phyloP scores from a whole-genome alignment of 2,113 vertebrate species.

The Alethe castanea region DNA sequence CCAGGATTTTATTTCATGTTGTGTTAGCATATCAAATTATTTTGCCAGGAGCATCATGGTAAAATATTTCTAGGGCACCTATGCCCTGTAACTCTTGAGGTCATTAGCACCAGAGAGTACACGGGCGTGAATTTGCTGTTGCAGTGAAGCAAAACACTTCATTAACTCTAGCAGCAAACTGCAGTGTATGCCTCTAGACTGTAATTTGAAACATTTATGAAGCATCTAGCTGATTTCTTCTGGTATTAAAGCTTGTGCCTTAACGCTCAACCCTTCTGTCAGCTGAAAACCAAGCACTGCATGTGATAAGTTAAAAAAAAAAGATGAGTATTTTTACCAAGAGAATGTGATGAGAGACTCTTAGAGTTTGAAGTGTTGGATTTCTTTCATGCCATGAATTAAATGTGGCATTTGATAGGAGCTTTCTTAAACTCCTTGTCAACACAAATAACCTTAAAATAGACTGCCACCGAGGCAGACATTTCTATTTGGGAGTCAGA shows the following conservation, averaged over 20 bases:
- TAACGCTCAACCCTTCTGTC: neutral
- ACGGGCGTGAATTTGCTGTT: neutral
- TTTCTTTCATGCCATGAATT: constrained; percentile 1
- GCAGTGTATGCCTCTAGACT: neutral
- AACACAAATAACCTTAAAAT: constrained; percentile 39
- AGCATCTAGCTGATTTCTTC: neutral
- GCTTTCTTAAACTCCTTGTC: constrained; percentile 53
- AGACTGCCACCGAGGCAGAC: neutral
- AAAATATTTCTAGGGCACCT: neutral
- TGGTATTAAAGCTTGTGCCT: neutral
- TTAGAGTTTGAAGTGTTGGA: neutral
- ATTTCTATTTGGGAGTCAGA: neutral
- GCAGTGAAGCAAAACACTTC: neutral
- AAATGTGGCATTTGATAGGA: constrained; percentile 30
- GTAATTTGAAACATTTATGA: constrained; percentile 1
- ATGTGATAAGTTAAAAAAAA: neutral
- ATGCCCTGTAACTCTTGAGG: neutral
- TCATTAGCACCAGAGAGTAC: neutral
- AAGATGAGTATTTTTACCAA: neutral
- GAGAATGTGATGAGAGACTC: neutral
- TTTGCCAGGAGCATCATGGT: neutral
- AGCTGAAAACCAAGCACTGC: neutral
- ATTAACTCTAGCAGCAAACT: neutral
- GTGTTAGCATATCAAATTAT: constrained; percentile 6
- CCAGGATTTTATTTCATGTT: constrained; percentile 16